Evolutionary conservation across 2,888 invertebrate genomes (phyloP).

Genomic region (Plusia festucae): DNA sequence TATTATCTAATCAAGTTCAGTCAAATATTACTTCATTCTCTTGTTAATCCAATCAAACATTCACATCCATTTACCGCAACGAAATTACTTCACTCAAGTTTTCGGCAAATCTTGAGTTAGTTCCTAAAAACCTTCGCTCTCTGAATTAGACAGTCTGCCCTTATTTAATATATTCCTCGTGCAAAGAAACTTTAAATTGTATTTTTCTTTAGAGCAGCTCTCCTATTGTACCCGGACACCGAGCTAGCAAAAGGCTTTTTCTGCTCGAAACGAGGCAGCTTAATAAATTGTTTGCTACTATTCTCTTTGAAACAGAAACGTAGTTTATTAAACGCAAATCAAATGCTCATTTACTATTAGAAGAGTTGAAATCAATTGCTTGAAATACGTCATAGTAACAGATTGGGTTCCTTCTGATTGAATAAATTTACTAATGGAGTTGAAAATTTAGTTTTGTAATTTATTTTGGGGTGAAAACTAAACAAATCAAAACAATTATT

Average conservation of each 20-base stretch:
- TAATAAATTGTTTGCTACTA: constrained; percentile 60
- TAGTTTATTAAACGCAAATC: constrained; percentile 43
- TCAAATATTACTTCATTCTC: not conserved
- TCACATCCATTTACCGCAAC: constrained; percentile 8
- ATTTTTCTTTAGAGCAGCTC: constrained; percentile 59
- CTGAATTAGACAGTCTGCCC: constrained; percentile 35
- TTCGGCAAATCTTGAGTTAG: not conserved
- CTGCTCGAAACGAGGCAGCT: constrained; percentile 50
- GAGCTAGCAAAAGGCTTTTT: constrained; percentile 55
- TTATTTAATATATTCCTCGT: constrained; percentile 55
- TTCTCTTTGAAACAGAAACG: constrained; percentile 41
- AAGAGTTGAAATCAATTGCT: constrained; percentile 20
- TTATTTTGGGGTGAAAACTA: constrained; percentile 2
- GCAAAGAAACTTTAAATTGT: constrained; percentile 61
- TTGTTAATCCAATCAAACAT: constrained; percentile 10
- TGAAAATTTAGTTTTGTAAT: constrained; percentile 8
- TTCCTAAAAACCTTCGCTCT: constrained; percentile 16
- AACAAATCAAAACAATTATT: not conserved
- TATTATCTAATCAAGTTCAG: not conserved
- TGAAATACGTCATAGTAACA: constrained; percentile 13
- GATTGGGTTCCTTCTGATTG: constrained; percentile 10
- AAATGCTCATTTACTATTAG: constrained; percentile 34
- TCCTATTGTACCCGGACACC: constrained; percentile 57
- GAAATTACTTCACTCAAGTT: not conserved
- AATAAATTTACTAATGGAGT: constrained; percentile 10